These are phyloP conservation scores for Morpho achilles DNA, from an alignment of 2,888 invertebrate species.

Conservation along the genomic window DNA sequence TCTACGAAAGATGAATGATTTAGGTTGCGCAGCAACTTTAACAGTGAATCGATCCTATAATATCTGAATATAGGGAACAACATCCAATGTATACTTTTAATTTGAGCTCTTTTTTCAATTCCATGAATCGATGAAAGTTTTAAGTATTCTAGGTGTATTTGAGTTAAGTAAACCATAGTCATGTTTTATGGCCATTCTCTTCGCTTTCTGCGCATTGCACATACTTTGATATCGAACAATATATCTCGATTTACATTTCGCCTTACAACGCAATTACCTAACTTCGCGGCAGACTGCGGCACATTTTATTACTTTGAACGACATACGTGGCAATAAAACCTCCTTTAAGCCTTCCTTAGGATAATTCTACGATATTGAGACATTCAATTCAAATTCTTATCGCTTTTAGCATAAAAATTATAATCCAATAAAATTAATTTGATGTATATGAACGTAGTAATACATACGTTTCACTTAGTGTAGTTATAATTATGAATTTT, in stretches of 20 bases:
- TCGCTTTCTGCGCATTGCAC: constrained; percentile 4
- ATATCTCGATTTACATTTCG: constrained; percentile 24
- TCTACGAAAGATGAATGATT: no score
- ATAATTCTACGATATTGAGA: constrained; percentile 9
- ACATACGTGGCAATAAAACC: constrained; percentile 30
- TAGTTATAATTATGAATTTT: constrained; percentile 13
- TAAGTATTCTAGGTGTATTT: no score
- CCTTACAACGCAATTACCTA: constrained; percentile 27
- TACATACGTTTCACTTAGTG: constrained; percentile 15
- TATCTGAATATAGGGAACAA: no score
- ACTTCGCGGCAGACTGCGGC: constrained; percentile 26
- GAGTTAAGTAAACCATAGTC: no score
- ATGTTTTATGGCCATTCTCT: background rate
- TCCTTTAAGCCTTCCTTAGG: constrained; percentile 16
- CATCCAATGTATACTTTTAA: no score
- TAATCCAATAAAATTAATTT: constrained; percentile 1
- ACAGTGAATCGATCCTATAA: no score
- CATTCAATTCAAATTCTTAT: constrained; percentile 16
- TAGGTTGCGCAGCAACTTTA: no score
- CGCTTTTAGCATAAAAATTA: constrained; percentile 8
- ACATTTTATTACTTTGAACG: constrained; percentile 30
- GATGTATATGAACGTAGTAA: constrained; percentile 3
- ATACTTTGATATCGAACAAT: constrained; percentile 16
- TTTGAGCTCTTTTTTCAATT: no score
- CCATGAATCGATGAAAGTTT: no score